Evolutionary conservation across 2,888 invertebrate species (phyloP), one percentile per base, ranked within the genome.

Genomic region (Diaperis boleti): DNA sequence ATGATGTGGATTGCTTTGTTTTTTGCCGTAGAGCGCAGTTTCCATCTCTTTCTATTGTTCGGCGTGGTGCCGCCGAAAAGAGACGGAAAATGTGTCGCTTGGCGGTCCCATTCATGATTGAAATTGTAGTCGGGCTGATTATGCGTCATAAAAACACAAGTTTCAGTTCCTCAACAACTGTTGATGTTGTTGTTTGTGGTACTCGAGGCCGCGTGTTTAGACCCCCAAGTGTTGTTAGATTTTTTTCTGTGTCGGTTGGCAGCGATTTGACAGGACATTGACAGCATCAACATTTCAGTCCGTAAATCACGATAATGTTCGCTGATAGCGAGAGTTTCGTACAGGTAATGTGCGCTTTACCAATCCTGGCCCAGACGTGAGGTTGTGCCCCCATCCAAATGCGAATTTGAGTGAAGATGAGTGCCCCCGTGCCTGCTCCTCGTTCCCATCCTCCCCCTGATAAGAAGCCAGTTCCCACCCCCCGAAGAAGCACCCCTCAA

Each of bases 381-480:
- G n/a, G n/a, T n/a, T 26, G 26, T 26, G 26, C 6, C 6, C 26
- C n/a, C n/a, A n/a, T 26, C 26, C 26, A 26, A 3, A 26, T 39
- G 11, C 18, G n/a, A 8, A 39, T 5, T 39, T 39, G 39, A 39
- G 14, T 39, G 26, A 70, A 49, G 54, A 78, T 77, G 77, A 74
- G 71, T 65, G 66, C 70, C 17, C 76, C 77, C 26, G 66, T 76
- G 26, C 76, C 77, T 61, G 73, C 73, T 17, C 74, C 76, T 33
- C 70, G 77, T 22, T 65, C 39, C 76, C 76, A 44, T 7, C 39
- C 65, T 76, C 72, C 65, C 79, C 80, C 45, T 10, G 75, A 80
- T 22, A 83, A 84, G 67, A 82, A 80, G 54, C 87, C 87, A 1
- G 81, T 86, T 7, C 87, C 87, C 8, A 81, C 85, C 20, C 87